Conservation (phyloP, 2,797 vertebrate species). For the Nyctibius grandis region DNA sequence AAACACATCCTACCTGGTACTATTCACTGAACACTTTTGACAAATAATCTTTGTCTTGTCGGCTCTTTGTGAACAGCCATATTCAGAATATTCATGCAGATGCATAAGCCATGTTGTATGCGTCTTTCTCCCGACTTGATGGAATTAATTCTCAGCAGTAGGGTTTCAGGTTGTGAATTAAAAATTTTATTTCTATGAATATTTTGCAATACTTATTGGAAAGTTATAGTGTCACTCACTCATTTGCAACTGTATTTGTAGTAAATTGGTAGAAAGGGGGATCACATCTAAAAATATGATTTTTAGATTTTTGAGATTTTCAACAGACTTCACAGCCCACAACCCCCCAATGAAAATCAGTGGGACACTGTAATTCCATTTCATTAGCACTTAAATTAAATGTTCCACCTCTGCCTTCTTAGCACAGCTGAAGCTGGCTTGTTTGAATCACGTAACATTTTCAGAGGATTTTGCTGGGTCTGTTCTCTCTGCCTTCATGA, state of each 20-base stretch:
- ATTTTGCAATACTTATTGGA: not conserved
- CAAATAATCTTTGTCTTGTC: not conserved
- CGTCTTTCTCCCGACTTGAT: not conserved
- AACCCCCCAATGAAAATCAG: not conserved
- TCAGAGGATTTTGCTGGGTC: not conserved
- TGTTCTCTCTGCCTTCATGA: not conserved
- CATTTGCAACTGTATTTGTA: not conserved
- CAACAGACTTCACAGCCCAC: not conserved
- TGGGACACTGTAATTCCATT: not conserved
- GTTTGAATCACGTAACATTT: not conserved
- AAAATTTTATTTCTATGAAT: not conserved
- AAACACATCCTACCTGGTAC: not conserved
- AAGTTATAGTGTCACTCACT: not conserved
- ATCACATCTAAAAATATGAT: not conserved
- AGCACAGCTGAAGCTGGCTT: not conserved
- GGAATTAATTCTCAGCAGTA: not conserved
- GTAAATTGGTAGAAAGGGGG: not conserved
- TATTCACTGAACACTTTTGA: not conserved
- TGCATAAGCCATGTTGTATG: not conserved
- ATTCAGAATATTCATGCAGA: not conserved
- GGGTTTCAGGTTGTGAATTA: not conserved
- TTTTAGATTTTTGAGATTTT: not conserved
- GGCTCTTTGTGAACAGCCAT: not conserved
- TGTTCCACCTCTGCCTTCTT: not conserved
- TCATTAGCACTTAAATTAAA: not conserved